These are phyloP conservation scores for Pterostichus madidus DNA, from an alignment of 2,888 invertebrate species.

Conservation along the genomic window DNA sequence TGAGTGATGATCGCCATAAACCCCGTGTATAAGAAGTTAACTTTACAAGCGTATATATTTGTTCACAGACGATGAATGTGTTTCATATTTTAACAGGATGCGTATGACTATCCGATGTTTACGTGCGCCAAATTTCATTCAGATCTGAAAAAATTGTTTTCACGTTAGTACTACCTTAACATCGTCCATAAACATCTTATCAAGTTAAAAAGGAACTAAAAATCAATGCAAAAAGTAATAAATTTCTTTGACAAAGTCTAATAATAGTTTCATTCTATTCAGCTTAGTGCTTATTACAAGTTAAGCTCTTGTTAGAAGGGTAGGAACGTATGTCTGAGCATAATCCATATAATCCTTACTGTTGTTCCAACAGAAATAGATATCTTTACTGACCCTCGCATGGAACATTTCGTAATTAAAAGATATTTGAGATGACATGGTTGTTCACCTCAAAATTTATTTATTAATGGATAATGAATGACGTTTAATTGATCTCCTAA, in stretches of 20 bases:
- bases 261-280: not conserved
- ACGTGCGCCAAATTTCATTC: too few species aligned
- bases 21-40: too few species aligned
- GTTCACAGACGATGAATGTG: too few species aligned
- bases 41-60: too few species aligned
- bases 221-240: not conserved
- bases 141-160: too few species aligned
- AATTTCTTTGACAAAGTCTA: not conserved
- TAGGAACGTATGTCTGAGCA: constrained; percentile 15
- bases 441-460: constrained; percentile 30
- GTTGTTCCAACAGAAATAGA: constrained; percentile 23
- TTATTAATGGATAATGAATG: constrained; percentile 36
- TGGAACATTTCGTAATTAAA: constrained; percentile 22
- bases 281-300: not conserved
- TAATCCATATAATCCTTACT: constrained; percentile 33
- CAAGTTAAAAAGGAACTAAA: not conserved
- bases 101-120: too few species aligned
- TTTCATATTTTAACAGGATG: too few species aligned
- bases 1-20: too few species aligned
- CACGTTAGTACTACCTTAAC: too few species aligned
- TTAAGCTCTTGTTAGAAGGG: not conserved
- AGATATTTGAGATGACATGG: constrained; percentile 41
- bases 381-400: constrained; percentile 11
- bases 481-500: not conserved
- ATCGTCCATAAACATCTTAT: not conserved